Evolutionary conservation across 2,797 vertebrate genomes (phyloP).

Genomic region (Crocidura indochinensis): DNA sequence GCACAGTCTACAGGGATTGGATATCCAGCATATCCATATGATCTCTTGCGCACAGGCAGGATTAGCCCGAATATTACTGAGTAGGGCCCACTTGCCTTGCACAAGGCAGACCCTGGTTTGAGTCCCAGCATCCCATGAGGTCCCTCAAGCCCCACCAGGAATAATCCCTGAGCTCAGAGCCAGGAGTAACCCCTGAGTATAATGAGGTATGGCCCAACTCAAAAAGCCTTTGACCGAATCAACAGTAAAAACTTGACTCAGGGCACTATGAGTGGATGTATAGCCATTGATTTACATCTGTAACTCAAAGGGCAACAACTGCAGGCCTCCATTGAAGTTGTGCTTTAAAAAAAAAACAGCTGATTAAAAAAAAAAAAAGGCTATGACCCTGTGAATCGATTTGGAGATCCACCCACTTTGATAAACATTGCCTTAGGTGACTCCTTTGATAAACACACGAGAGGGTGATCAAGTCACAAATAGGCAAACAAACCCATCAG

Average conservation of each 20-base stretch:
- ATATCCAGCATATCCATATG: too few species aligned
- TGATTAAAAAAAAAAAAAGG: neutral
- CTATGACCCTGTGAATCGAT: neutral
- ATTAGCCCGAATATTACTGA: too few species aligned
- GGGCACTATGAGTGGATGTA: neutral
- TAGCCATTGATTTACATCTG: neutral
- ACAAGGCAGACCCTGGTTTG: too few species aligned
- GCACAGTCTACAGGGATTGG: too few species aligned
- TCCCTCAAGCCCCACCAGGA: too few species aligned
- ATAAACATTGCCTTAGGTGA: conserved; percentile 41
- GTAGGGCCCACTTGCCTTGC: too few species aligned
- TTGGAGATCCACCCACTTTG: neutral
- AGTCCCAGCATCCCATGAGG: too few species aligned
- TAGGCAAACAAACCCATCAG: neutral
- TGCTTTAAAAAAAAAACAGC: neutral
- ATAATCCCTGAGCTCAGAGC: too few species aligned
- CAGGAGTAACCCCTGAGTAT: too few species aligned
- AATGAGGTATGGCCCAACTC: too few species aligned
- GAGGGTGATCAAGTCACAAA: conserved; percentile 38
- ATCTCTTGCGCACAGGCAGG: too few species aligned
- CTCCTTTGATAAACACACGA: conserved; percentile 51
- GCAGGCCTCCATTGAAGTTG: neutral
- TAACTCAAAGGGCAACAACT: conserved; percentile 15
- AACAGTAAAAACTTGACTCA: neutral
- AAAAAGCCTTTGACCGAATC: neutral